Evolutionary conservation across 2,797 vertebrate genomes (phyloP), one percentile per base, ranked within the genome.

Genomic region (Saxicola maurus): DNA sequence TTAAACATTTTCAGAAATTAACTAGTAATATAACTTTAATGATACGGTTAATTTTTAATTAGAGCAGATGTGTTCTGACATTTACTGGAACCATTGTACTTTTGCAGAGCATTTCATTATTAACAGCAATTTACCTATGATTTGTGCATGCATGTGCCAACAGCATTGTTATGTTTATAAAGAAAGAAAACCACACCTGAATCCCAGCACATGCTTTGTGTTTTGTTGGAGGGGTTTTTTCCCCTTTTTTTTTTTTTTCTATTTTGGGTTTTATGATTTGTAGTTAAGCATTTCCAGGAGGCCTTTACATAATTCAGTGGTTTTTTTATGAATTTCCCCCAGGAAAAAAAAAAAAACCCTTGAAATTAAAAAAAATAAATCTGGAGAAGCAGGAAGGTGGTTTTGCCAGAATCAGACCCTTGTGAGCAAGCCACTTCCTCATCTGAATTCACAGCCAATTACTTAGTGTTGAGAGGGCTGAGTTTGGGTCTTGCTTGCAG

Each of bases 1-100:
- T 98, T 97, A 98, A 98, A 97, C 97, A 97, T 97, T 97, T 96
- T 96, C 95, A 97, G 96, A 98, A 97, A 98, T 98, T 98, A 98
- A 97, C 95, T 86, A 95, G 88, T 95, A 95, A 98, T 98, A 95
- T 97, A 98, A 98, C 81, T 97, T 98, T 98, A 98, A 98, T 98
- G 96, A 90, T 90, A 95, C 84, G 5, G 96, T 98, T 98, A 97
- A 98, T 98, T 98, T 98, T 98, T 98, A 97, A 98, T 96, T 94
- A 97, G 87, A 97, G 96, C 97, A 98, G 98, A 98, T 98, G 97
- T 82, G 61, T 93, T 90, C 88, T 90, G 86, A 84, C 90, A 94
- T 93, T 95, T 94, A 90, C 78, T 90, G 71, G 81, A 87, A 89
- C 61, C 40, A 81, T 75, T 93, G 85, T 87, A 89, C 59, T 95